Evolutionary conservation across 2,797 vertebrate species (phyloP).

Genomic region (Bovichtus variegatus): DNA sequence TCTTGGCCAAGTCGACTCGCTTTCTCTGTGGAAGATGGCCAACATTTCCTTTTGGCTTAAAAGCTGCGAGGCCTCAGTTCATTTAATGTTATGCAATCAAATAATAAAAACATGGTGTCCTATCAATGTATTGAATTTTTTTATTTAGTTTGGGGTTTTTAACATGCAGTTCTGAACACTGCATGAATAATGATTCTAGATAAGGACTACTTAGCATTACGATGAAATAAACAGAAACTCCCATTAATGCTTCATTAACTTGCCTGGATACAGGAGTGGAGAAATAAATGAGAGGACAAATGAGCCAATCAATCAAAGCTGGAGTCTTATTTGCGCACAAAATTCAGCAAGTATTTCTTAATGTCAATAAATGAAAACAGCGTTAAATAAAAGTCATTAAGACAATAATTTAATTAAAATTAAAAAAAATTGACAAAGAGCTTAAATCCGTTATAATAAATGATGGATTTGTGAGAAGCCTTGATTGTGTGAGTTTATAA

Average conservation of each 20-base stretch:
- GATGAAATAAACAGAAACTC: slow-evolving; percentile 67
- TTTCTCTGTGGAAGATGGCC: slow-evolving; percentile 81
- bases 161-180: slow-evolving; percentile 62
- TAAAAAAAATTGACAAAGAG: slow-evolving; percentile 18
- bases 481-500: slow-evolving; percentile 34
- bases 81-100: slow-evolving; percentile 84
- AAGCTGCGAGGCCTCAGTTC: slow-evolving; percentile 74
- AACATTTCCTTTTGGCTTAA: slow-evolving; percentile 79
- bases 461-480: neutral
- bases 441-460: neutral
- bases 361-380: slow-evolving; percentile 9
- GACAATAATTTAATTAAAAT: slow-evolving; percentile 4
- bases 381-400: slow-evolving; percentile 9
- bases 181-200: slow-evolving; percentile 66
- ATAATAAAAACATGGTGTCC: slow-evolving; percentile 71
- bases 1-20: slow-evolving; percentile 83
- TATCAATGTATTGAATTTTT: slow-evolving; percentile 73
- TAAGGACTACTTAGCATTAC: slow-evolving; percentile 61
- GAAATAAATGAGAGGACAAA: slow-evolving; percentile 53
- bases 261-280: slow-evolving; percentile 37
- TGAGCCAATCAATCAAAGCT: slow-evolving; percentile 52
- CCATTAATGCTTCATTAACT: slow-evolving; percentile 71
- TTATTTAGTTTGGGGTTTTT: slow-evolving; percentile 67
- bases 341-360: slow-evolving; percentile 18
- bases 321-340: slow-evolving; percentile 17